Percentiles rank a stretch among this genome's conserved stretches.
phyloP scores from a whole-genome alignment of 2,113 vertebrate species.

The Cyanistes caeruleus region DNA sequence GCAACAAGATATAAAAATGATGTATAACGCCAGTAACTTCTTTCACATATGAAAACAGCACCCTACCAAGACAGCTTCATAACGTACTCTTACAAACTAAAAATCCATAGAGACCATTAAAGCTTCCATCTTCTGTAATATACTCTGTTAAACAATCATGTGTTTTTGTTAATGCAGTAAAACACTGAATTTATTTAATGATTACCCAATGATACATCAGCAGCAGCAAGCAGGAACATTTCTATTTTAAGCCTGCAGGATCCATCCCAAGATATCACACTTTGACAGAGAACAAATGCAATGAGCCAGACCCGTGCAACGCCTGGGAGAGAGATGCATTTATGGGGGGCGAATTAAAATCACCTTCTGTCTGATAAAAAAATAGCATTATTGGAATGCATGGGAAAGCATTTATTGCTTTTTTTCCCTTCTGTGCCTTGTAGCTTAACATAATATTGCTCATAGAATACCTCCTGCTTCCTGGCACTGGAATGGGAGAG shows the following conservation, averaged over 20 bases:
- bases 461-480: neutral
- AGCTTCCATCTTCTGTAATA: slow-evolving; percentile 73
- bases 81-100: slow-evolving; percentile 71
- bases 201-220: slow-evolving; percentile 53
- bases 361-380: neutral
- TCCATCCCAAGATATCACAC: slow-evolving; percentile 21
- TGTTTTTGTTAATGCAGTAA: slow-evolving; percentile 76
- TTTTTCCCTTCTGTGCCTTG: neutral
- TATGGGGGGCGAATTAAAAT: neutral
- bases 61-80: slow-evolving; percentile 72
- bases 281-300: neutral
- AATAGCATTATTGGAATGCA: neutral
- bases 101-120: slow-evolving; percentile 76
- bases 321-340: neutral
- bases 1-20: slow-evolving; percentile 83
- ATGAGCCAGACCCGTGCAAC: neutral
- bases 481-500: neutral
- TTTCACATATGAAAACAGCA: slow-evolving; percentile 74
- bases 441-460: neutral
- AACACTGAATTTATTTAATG: slow-evolving; percentile 75
- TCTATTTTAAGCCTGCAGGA: slow-evolving; percentile 60
- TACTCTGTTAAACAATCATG: slow-evolving; percentile 80
- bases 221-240: slow-evolving; percentile 42
- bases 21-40: slow-evolving; percentile 74
- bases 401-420: neutral